These are phyloP conservation scores for Andrena dorsata DNA, from an alignment of 2,888 invertebrate genomes.

Conservation along the genomic window DNA sequence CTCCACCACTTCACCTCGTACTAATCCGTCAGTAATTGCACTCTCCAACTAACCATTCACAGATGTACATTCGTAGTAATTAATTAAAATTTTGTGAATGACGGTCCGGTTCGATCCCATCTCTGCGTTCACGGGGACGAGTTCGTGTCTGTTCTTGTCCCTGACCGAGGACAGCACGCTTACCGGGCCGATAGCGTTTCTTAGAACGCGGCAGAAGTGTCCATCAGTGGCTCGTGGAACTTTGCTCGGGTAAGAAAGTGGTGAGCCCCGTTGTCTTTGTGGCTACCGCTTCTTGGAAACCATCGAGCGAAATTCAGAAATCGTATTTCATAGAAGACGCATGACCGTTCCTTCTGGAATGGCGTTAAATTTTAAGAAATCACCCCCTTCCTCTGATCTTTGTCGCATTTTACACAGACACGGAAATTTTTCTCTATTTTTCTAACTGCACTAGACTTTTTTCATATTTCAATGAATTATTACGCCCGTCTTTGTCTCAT, in stretches of 20 bases:
- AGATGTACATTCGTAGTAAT: not conserved
- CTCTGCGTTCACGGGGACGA: conserved; percentile 25
- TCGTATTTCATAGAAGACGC: conserved; percentile 67
- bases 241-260: conserved; percentile 63
- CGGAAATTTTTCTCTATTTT: not conserved
- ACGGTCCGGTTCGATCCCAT: conserved; percentile 33
- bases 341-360: conserved; percentile 12
- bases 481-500: no score
- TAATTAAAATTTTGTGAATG: conserved; percentile 11
- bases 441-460: not conserved
- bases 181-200: conserved; percentile 64
- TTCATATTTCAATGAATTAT: not conserved
- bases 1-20: no score
- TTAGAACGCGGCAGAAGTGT: conserved; percentile 65
- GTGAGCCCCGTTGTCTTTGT: conserved; percentile 69
- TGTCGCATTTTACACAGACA: not conserved
- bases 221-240: conserved; percentile 68
- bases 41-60: no score
- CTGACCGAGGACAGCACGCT: conserved; percentile 50
- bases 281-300: conserved; percentile 70
- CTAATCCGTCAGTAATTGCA: no score
- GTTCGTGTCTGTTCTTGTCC: conserved; percentile 51
- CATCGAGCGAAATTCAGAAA: conserved; percentile 65
- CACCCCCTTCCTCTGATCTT: conserved; percentile 16
- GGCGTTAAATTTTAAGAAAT: conserved; percentile 41